phyloP scores from a whole-genome alignment of 1,140 invertebrate species.

The Danaus melanippus region DNA sequence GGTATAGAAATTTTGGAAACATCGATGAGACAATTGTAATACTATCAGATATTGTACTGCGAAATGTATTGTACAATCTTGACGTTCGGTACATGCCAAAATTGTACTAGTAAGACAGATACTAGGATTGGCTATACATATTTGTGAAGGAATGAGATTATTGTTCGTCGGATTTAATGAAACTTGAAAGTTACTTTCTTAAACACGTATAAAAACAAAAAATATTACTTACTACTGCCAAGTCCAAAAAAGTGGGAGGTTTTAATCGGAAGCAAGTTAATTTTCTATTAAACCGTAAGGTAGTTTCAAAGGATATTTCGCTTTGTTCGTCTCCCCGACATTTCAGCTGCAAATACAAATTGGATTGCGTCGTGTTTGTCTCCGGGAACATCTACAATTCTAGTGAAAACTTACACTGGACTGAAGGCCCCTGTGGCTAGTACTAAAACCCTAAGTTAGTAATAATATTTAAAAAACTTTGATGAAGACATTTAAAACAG shows the following conservation, averaged over 20 bases:
- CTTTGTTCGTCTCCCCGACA: slow-evolving; percentile 17
- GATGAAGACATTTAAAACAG: too few relatives aligned
- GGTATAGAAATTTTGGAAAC: too few relatives aligned
- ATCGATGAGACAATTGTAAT: slow-evolving; percentile 12
- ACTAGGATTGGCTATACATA: slow-evolving; percentile 25
- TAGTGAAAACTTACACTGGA: slow-evolving; percentile 27
- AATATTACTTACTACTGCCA: too few relatives aligned
- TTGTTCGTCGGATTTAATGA: too few relatives aligned
- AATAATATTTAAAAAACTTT: too few relatives aligned
- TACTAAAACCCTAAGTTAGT: too few relatives aligned
- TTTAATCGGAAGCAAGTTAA: too few relatives aligned
- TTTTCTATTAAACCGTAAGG: too few relatives aligned
- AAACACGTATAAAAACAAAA: too few relatives aligned
- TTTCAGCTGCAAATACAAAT: slow-evolving; percentile 41
- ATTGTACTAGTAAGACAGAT: slow-evolving; percentile 30
- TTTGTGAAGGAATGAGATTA: slow-evolving; percentile 16
- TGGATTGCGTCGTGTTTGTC: slow-evolving; percentile 39
- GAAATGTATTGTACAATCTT: background rate
- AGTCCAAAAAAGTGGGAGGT: too few relatives aligned
- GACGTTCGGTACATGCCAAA: slow-evolving; percentile 12
- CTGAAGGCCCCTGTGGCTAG: background rate
- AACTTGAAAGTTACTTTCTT: too few relatives aligned
- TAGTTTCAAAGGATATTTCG: slow-evolving; percentile 15
- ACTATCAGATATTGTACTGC: slow-evolving; percentile 27
- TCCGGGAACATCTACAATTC: slow-evolving; percentile 27